Percentiles rank a stretch among this genome's conserved stretches.
Evolutionary conservation across 2,797 vertebrate genomes (phyloP).

Genomic region (Pogonophryne albipinna): DNA sequence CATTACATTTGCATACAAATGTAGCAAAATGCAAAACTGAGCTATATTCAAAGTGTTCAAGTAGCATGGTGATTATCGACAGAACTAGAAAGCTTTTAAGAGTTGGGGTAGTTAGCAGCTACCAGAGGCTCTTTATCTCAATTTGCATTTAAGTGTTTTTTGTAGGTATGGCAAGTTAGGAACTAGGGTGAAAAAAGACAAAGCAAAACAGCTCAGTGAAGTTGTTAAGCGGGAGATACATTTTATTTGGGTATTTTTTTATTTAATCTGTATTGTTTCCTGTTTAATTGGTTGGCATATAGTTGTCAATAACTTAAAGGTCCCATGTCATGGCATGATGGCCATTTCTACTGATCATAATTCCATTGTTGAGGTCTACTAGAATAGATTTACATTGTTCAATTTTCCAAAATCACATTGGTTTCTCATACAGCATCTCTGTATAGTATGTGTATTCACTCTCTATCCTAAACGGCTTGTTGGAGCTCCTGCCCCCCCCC

Average conservation of each 20-base stretch:
- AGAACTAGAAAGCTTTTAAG: slow-evolving; percentile 30
- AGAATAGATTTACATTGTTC: too few relatives aligned
- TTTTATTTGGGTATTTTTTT: slow-evolving; percentile 18
- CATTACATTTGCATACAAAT: slow-evolving; percentile 62
- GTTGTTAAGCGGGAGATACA: slow-evolving; percentile 7
- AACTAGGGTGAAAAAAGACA: not conserved
- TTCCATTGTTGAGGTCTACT: too few relatives aligned
- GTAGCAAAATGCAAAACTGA: slow-evolving; percentile 58
- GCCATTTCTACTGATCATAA: too few relatives aligned
- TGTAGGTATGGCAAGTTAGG: not conserved
- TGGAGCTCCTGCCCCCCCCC: too few relatives aligned
- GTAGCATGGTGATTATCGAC: slow-evolving; percentile 35
- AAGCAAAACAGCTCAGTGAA: slow-evolving; percentile 2
- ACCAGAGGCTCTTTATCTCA: slow-evolving; percentile 13
- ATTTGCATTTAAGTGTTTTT: slow-evolving; percentile 21
- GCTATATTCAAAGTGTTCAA: slow-evolving; percentile 45
- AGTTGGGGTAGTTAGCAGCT: slow-evolving; percentile 29
- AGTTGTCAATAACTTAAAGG: not conserved
- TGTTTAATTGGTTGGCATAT: slow-evolving; percentile 22
- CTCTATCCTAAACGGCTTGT: too few relatives aligned
- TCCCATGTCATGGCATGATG: too few relatives aligned
- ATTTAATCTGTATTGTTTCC: not conserved
- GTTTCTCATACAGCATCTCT: too few relatives aligned
- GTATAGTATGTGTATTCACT: too few relatives aligned
- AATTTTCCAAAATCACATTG: too few relatives aligned